Percentiles rank a stretch among this genome's conserved stretches.
These are phyloP conservation scores for Cichlasoma orientale DNA, from an alignment of 2,797 vertebrate genomes.

Conservation along the genomic window DNA sequence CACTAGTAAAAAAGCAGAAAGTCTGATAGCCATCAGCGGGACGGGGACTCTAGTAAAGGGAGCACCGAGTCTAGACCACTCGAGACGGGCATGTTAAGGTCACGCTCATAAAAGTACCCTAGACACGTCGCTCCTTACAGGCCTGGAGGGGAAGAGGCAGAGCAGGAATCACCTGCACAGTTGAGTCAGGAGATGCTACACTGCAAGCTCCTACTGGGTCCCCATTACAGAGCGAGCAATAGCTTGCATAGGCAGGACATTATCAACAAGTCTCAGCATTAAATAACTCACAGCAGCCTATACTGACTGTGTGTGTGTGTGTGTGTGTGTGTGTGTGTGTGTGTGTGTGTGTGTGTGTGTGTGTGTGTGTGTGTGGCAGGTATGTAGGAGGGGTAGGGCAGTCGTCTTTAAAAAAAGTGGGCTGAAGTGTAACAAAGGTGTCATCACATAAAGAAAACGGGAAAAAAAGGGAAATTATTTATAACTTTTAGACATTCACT, in stretches of 20 bases:
- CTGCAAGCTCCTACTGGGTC: constrained; percentile 27
- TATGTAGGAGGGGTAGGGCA: not conserved
- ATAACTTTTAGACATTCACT: not conserved
- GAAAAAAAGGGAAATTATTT: not conserved
- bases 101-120: constrained; percentile 69
- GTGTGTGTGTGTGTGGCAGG: constrained; percentile 38
- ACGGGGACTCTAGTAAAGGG: constrained; percentile 56
- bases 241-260: constrained; percentile 44
- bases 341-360: constrained; percentile 46
- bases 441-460: not conserved
- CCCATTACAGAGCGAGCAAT: constrained; percentile 39
- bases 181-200: constrained; percentile 43
- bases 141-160: constrained; percentile 45
- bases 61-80: constrained; percentile 65
- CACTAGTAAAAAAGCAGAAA: constrained; percentile 45
- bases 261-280: constrained; percentile 41
- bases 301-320: constrained; percentile 35
- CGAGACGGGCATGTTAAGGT: constrained; percentile 70
- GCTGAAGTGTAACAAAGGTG: constrained; percentile 22
- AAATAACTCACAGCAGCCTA: constrained; percentile 32
- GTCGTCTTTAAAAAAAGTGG: constrained; percentile 25
- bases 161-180: constrained; percentile 65
- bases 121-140: constrained; percentile 37
- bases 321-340: constrained; percentile 54
- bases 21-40: constrained; percentile 58